Base-by-base conservation (phyloP, 2,888 invertebrate species). In the Chloroclysta siterata region DNA sequence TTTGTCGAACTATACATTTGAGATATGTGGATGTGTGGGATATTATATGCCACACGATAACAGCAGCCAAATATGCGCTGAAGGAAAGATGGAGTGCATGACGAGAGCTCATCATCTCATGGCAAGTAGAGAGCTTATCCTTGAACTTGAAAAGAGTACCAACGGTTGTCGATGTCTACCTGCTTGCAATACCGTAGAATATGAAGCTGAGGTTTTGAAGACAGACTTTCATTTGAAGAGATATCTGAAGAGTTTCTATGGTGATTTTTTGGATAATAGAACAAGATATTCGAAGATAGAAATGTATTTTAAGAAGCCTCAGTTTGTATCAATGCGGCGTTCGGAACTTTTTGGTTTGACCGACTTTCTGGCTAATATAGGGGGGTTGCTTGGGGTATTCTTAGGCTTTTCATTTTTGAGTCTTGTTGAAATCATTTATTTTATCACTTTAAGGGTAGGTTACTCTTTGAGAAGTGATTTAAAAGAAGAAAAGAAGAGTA, bases 181-280 rank as follows among this genome's bases (percentile, higher is more conserved):
- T 0, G 54, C 76, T 0, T 95, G 95, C 74, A 94, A 94, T 1
- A 94, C 94, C 0, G 85, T 95, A n/a, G 89, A 92, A 0, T 95
- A 95, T 72, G 94, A 95, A 65, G 94, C 95, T 0, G 95, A 95
- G 79, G 94, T 94, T 7, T 93, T 95, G 0, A 95, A 95, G 73
- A 94, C 95, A 0, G 90, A 94, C 53, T 95, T 93, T 65, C 89
- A 94, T 17, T 7, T 69, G 22, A 41, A 52, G 36, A 57, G 36
- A 2, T 10, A 33, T 41, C 13, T 55, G n/a, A 47, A 52, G 14
- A 39, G n/a, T 5, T 0, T 41, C n/a, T 0, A 5, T 5, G 17
- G 14, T 22, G 4, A 46, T 0, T n/a, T 22, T 39, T 13, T 15
- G 3, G 1, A 10, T 10, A 28, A 60, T 13, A 33, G 29, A 5